Conservation (phyloP, 2,888 invertebrate species). For the Lamellibrachia satsuma region DNA sequence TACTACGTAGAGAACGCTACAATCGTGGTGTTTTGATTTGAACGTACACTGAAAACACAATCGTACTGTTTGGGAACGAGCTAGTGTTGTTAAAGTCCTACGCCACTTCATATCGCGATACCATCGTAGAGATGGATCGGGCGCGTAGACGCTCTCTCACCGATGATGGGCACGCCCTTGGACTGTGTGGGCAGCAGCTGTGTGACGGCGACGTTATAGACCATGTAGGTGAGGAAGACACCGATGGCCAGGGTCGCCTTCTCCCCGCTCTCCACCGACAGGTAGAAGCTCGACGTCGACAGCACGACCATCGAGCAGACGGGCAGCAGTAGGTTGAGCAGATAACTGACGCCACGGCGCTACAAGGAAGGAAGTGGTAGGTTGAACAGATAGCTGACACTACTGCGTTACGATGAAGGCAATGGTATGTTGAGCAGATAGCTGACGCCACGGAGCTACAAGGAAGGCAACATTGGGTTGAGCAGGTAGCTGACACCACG, state of each 20-base stretch:
- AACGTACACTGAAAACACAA: too few species aligned
- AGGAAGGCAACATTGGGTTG: too few species aligned
- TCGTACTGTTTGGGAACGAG: too few species aligned
- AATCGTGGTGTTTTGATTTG: too few species aligned
- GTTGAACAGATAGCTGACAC: constrained; percentile 14
- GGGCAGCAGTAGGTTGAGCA: constrained; percentile 22
- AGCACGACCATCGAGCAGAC: not conserved
- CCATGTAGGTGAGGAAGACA: constrained; percentile 19
- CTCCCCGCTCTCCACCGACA: constrained; percentile 28
- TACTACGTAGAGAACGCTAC: too few species aligned
- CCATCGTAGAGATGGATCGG: too few species aligned
- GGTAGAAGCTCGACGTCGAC: constrained; percentile 7
- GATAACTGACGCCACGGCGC: constrained; percentile 13
- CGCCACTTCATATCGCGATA: too few species aligned
- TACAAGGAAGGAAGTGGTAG: not conserved
- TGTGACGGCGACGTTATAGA: constrained; percentile 17
- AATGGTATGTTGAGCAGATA: not conserved
- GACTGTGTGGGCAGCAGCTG: constrained; percentile 26
- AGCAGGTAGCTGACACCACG: too few species aligned
- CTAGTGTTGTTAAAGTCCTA: too few species aligned
- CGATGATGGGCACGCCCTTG: constrained; percentile 8
- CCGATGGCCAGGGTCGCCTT: constrained; percentile 25
- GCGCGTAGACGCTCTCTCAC: not conserved
- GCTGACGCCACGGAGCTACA: not conserved
- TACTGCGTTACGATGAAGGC: not conserved